Evolutionary conservation across 1,140 invertebrate genomes (phyloP).

Genomic region (Rhagoletis zephyria): DNA sequence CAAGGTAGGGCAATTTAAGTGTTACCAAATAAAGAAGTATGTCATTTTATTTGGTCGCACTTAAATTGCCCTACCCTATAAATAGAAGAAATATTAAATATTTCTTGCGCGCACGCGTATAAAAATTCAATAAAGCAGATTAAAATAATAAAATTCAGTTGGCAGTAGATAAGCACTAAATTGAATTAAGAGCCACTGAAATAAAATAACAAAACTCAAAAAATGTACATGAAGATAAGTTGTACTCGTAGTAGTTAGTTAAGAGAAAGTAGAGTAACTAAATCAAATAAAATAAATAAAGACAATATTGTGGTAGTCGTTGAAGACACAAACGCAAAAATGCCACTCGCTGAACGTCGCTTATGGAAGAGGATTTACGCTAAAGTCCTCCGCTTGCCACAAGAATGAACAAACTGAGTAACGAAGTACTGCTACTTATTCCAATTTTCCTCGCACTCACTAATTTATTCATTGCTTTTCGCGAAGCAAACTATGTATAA

Average conservation of each 20-base stretch:
- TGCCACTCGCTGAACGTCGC: not conserved
- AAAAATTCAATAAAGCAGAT: slow-evolving; percentile 70
- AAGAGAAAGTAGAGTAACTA: slow-evolving; percentile 30
- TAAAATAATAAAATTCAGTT: slow-evolving; percentile 65
- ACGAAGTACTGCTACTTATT: slow-evolving; percentile 2
- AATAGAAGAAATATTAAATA: no score
- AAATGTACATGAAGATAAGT: not conserved
- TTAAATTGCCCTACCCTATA: no score
- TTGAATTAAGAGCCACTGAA: slow-evolving; percentile 41
- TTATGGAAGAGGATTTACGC: slow-evolving; percentile 32
- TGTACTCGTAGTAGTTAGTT: not conserved
- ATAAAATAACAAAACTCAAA: not conserved
- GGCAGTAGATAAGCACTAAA: not conserved
- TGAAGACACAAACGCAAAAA: not conserved
- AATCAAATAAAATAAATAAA: slow-evolving; percentile 44
- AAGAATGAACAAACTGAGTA: not conserved
- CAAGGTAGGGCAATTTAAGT: no score
- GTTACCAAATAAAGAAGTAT: no score
- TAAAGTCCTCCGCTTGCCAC: slow-evolving; percentile 16
- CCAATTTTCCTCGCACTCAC: slow-evolving; percentile 23
- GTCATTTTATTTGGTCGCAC: no score
- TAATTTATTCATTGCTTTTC: slow-evolving; percentile 51
- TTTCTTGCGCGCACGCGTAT: slow-evolving; percentile 45
- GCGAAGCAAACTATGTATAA: not conserved
- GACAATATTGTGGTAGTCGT: slow-evolving; percentile 29